These are phyloP conservation scores for Venturia canescens DNA, from an alignment of 1,140 invertebrate species.

Conservation along the genomic window DNA sequence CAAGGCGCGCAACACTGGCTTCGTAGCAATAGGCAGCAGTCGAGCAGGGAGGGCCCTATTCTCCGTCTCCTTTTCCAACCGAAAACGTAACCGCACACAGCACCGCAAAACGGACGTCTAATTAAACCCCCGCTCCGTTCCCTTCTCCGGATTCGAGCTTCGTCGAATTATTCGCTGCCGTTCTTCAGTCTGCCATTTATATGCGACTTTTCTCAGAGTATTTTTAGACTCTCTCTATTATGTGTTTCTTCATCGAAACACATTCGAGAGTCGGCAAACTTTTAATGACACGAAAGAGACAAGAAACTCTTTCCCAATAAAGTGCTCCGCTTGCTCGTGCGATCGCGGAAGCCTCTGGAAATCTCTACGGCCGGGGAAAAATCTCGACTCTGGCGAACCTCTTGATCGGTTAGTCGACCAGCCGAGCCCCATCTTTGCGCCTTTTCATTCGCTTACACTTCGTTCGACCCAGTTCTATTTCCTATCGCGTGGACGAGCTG, in stretches of 20 bases:
- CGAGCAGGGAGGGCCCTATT: constrained; percentile 11
- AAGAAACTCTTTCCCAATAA: too few relatives aligned
- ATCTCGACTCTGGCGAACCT: too few relatives aligned
- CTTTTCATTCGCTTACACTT: too few relatives aligned
- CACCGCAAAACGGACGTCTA: constrained; percentile 68
- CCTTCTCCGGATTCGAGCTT: neutral
- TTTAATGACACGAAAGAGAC: too few relatives aligned
- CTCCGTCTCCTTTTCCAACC: constrained; percentile 31
- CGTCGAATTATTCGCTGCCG: neutral
- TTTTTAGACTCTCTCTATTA: neutral
- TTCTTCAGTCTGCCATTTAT: neutral
- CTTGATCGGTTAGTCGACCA: too few relatives aligned
- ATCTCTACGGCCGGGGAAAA: too few relatives aligned
- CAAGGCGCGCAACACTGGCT: constrained; percentile 54
- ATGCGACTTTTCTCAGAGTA: neutral
- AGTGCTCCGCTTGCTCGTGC: too few relatives aligned
- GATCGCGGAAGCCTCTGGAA: too few relatives aligned
- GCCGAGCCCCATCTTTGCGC: too few relatives aligned
- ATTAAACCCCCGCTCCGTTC: constrained; percentile 62
- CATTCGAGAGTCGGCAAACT: too few relatives aligned
- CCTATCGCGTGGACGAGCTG: too few relatives aligned
- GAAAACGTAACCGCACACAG: constrained; percentile 15
- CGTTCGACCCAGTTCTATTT: too few relatives aligned
- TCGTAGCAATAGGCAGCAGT: constrained; percentile 13
- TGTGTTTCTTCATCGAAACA: neutral